phyloP scores from a whole-genome alignment of 2,797 vertebrate genomes.

The Mallotus villosus region DNA sequence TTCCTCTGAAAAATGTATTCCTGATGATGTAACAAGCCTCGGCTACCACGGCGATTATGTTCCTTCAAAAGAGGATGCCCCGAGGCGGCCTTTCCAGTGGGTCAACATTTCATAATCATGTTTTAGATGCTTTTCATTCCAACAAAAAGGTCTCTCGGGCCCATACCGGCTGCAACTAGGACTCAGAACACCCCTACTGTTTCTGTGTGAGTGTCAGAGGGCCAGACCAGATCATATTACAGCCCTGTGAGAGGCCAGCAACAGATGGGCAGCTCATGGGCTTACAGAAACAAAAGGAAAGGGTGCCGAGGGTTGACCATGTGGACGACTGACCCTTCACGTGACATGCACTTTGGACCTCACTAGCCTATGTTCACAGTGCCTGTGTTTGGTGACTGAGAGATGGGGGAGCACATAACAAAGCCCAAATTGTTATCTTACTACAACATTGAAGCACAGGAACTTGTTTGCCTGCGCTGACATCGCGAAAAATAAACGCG shows the following conservation, averaged over 20 bases:
- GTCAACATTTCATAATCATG: not conserved
- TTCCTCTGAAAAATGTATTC: no score
- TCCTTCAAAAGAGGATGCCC: no score
- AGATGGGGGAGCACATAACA: not conserved
- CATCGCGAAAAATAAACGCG: no score
- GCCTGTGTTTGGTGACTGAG: not conserved
- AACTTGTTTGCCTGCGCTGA: no score
- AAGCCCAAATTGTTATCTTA: no score
- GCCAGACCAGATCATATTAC: slow-evolving; percentile 65
- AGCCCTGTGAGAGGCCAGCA: slow-evolving; percentile 60
- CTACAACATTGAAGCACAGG: no score
- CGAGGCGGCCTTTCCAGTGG: not conserved
- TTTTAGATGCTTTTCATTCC: not conserved
- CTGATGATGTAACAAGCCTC: no score
- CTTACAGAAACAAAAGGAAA: slow-evolving; percentile 43
- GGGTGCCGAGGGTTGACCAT: slow-evolving; percentile 43
- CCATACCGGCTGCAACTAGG: no score
- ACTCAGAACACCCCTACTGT: slow-evolving; percentile 6
- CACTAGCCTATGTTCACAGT: slow-evolving; percentile 14
- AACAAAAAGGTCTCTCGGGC: no score
- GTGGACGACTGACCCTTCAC: slow-evolving; percentile 26
- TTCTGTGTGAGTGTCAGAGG: slow-evolving; percentile 52
- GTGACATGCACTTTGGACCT: slow-evolving; percentile 25
- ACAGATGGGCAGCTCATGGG: slow-evolving; percentile 67
- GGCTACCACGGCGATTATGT: no score